Conservation (phyloP, 2,797 vertebrate species). For the Anas bernieri region DNA sequence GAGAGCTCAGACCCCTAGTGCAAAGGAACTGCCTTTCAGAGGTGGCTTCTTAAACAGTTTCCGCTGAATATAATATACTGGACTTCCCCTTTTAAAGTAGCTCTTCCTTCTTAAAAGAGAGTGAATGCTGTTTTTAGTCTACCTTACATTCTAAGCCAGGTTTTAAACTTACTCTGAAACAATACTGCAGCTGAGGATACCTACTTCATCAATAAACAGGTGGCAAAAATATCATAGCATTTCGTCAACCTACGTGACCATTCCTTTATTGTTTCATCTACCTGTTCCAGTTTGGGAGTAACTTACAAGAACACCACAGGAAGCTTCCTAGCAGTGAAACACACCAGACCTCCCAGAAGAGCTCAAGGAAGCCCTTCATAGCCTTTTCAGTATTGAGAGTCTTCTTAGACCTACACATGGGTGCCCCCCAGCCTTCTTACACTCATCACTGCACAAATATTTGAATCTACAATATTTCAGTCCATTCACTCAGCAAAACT, state of each 20-base stretch:
- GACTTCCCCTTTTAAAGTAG: slow-evolving; percentile 53
- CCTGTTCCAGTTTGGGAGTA: neutral
- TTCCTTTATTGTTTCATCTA: neutral
- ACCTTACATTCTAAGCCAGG: neutral
- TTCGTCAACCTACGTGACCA: neutral
- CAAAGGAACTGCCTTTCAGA: slow-evolving; percentile 41
- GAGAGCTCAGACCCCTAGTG: neutral
- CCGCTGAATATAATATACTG: neutral
- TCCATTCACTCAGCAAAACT: neutral
- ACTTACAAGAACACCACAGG: neutral
- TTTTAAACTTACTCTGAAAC: neutral
- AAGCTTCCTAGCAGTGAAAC: neutral
- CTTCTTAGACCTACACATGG: neutral
- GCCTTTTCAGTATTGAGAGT: neutral
- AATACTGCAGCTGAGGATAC: neutral
- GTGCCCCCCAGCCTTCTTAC: neutral
- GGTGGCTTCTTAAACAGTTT: slow-evolving; percentile 45
- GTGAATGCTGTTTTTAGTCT: neutral
- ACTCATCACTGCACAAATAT: neutral
- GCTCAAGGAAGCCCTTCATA: neutral
- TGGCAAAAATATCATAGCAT: neutral
- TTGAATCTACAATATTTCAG: neutral
- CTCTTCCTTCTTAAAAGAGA: slow-evolving; percentile 6
- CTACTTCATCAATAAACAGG: neutral
- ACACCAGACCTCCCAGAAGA: neutral